phyloP scores from a whole-genome alignment of 2,797 vertebrate genomes.

The Arnoldichthys spilopterus region DNA sequence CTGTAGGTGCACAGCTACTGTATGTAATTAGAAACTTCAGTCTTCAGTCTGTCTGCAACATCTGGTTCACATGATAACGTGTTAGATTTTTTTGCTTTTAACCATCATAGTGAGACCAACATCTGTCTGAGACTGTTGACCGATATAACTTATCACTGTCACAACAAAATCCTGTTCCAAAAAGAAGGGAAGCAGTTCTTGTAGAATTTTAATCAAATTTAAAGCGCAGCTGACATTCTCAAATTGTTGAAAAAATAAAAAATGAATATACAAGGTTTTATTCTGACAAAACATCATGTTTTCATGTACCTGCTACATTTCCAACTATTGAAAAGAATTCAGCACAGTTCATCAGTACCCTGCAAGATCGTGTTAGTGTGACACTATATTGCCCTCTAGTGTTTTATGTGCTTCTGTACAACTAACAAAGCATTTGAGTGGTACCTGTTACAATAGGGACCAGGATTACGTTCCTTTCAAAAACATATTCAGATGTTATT shows the following conservation, averaged over 20 bases:
- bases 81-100: background rate
- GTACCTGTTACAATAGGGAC: constrained; percentile 14
- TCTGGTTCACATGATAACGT: background rate
- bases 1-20: constrained; percentile 48
- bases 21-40: constrained; percentile 2
- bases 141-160: too few relatives aligned
- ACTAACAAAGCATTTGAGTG: constrained; percentile 34
- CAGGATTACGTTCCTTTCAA: constrained; percentile 13
- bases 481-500: constrained; percentile 11
- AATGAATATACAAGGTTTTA: too few relatives aligned
- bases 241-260: too few relatives aligned
- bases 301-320: background rate
- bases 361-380: constrained; percentile 51
- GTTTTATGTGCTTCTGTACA: constrained; percentile 62
- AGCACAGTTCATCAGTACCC: background rate
- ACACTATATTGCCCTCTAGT: constrained; percentile 72
- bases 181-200: too few relatives aligned
- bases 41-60: too few relatives aligned
- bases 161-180: too few relatives aligned
- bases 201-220: too few relatives aligned
- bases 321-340: background rate
- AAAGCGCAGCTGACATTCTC: too few relatives aligned
- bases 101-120: too few relatives aligned
- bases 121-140: too few relatives aligned
- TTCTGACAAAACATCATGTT: background rate